These are phyloP conservation scores for Diplosoma virens DNA, from an alignment of 23 tunicate species.

Conservation along the genomic window DNA sequence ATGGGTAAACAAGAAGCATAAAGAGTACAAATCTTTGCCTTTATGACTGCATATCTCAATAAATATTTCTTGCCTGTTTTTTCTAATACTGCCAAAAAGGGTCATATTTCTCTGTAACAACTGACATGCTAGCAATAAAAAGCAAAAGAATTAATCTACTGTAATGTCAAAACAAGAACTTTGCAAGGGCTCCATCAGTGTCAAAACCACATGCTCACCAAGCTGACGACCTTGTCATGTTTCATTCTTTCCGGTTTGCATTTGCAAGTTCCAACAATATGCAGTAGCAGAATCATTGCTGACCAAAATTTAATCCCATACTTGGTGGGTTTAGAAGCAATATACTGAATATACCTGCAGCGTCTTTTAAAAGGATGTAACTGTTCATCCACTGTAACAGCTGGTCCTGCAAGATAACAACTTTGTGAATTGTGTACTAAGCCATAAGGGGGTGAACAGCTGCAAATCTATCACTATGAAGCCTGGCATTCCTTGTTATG, in stretches of 20 bases:
- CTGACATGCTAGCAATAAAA: not conserved
- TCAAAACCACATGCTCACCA: too few species aligned
- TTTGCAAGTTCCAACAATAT: too few species aligned
- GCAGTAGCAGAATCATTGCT: too few species aligned
- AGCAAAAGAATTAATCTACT: not conserved
- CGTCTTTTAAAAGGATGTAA: not conserved
- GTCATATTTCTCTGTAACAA: not conserved
- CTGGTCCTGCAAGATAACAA: not conserved
- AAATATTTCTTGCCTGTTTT: not conserved
- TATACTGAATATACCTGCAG: not conserved
- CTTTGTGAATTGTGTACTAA: not conserved
- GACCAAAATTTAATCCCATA: too few species aligned
- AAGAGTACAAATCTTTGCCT: not conserved
- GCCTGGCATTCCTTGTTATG: not conserved
- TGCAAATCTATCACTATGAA: not conserved
- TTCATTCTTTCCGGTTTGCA: not conserved
- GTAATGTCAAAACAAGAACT: not conserved
- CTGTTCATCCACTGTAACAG: not conserved
- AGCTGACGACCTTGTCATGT: not conserved
- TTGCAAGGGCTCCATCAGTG: too few species aligned
- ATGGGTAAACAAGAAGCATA: not conserved
- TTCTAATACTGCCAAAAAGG: not conserved
- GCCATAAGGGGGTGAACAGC: not conserved
- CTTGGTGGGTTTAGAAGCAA: too few species aligned
- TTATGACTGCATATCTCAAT: not conserved